A percentile compares a stretch with the other conserved stretches of the same genome.
Evolutionary conservation across 2,113 vertebrate species (phyloP).

Genomic region (Macheiramphus alcinus): DNA sequence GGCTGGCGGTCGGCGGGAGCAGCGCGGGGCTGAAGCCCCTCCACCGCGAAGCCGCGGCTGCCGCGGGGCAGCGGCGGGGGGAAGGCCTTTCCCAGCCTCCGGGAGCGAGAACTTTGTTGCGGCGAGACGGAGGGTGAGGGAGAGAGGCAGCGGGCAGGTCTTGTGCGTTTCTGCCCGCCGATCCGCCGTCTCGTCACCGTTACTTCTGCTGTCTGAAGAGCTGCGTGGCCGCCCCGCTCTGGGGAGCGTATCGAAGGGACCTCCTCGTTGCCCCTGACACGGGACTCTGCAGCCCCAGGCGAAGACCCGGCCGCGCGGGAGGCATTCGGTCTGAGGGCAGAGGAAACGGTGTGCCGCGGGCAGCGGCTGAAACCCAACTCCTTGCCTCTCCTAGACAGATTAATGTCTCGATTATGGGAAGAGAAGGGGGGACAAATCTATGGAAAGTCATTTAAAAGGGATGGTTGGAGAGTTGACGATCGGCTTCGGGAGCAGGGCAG

Average conservation of each 20-base stretch:
- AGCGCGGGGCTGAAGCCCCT: background rate
- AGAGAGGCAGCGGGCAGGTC: background rate
- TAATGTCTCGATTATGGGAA: background rate
- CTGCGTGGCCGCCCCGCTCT: background rate
- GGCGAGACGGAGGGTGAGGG: background rate
- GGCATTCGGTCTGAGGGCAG: background rate
- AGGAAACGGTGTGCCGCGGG: background rate
- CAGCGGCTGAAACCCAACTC: background rate
- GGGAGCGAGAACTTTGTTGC: background rate
- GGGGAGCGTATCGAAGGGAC: background rate
- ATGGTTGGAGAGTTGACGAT: background rate
- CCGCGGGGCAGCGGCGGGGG: background rate
- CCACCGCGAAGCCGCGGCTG: background rate
- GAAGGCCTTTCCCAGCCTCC: background rate
- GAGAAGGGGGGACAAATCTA: background rate
- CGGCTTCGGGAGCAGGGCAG: background rate
- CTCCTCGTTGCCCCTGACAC: background rate
- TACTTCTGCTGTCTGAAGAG: background rate
- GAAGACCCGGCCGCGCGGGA: background rate
- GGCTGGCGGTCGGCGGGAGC: background rate
- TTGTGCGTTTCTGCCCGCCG: fast-evolving
- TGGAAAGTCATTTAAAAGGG: background rate
- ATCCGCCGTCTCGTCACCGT: background rate
- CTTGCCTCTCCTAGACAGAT: background rate
- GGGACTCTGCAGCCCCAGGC: background rate